Base-by-base conservation (phyloP, 2,113 vertebrate species). In the Cryptotis parvus region DNA sequence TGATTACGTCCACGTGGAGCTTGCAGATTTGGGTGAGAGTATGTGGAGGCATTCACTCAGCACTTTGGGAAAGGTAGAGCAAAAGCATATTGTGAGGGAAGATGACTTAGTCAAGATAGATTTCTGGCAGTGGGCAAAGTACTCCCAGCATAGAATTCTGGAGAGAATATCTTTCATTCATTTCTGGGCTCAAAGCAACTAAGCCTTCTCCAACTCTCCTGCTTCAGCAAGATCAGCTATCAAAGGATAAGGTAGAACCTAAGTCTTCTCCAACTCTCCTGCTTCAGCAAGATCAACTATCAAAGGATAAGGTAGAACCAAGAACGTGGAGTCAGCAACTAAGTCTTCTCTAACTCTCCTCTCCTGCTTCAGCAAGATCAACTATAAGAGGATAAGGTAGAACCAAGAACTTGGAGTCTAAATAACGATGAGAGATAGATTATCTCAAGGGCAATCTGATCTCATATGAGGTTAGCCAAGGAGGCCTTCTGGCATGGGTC, bases 21-120 rank as follows among this genome's bases (percentile, higher is more conserved):
- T 89, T 74, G 20, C 66, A 52, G 66, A 68, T 84, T 31, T 79
- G 49, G 27, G 6, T 45, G 41, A 77, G 31, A 68, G 29, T 61
- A 66, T 33, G 33, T 31, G 70, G 26, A 82, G 69, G 29, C 79
- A 29, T 49, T 49, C 45, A 49, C 14, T 61, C 70, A n/a, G 37
- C 70, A 91, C 82, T 88, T 22, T 55, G 10, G 37, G 41, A 45
- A 89, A 9, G 45, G 37, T 78, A 5, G 75, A 68, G 24, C 35
- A 63, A 85, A 81, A 68, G 8, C 79, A 27, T 29, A 15, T 58
- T 94, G 61, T 27, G 49, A 70, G 39, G 31, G 6, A 58, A 72
- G 82, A 79, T 33, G 10, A 91, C 39, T 77, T n/a, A 41, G 85
- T 69, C 35, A 73, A 52, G 84, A 70, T 77, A 35, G 52, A 26